These are phyloP conservation scores for Dascillus cervinus DNA, from an alignment of 2,888 invertebrate species.

Conservation along the genomic window DNA sequence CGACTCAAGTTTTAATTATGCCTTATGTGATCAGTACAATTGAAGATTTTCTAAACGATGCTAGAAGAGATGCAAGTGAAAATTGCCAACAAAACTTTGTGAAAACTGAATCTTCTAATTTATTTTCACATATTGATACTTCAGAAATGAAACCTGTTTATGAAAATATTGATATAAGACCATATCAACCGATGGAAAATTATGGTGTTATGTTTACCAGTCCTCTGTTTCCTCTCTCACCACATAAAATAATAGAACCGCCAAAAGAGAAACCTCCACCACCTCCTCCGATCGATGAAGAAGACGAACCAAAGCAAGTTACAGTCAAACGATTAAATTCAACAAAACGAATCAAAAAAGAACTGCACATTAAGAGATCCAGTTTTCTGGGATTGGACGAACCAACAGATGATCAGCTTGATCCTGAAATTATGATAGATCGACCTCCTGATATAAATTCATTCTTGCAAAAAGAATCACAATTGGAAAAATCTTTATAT, in stretches of 20 bases:
- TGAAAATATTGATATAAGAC: slow-evolving; percentile 37
- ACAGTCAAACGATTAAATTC: slow-evolving; percentile 66
- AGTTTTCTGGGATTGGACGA: slow-evolving; percentile 82
- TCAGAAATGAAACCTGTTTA: slow-evolving; percentile 44
- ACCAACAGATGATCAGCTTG: slow-evolving; percentile 59
- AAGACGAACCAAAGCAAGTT: slow-evolving; percentile 27
- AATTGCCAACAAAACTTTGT: too few relatives aligned
- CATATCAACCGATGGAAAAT: neutral
- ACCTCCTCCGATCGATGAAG: slow-evolving; percentile 37
- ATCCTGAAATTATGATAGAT: slow-evolving; percentile 58
- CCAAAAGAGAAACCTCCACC: slow-evolving; percentile 72
- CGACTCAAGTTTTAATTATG: too few relatives aligned
- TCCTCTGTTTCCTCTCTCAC: slow-evolving; percentile 33
- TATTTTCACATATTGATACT: too few relatives aligned
- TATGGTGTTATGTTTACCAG: slow-evolving; percentile 47
- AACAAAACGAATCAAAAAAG: slow-evolving; percentile 78
- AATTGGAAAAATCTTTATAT: slow-evolving; percentile 68
- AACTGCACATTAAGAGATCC: slow-evolving; percentile 73
- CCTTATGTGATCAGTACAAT: too few relatives aligned
- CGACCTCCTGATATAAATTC: slow-evolving; percentile 75
- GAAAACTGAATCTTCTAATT: too few relatives aligned
- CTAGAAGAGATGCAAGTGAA: too few relatives aligned
- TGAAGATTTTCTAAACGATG: too few relatives aligned
- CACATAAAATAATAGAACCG: slow-evolving; percentile 24
- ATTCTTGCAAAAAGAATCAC: slow-evolving; percentile 71